Base-by-base conservation (phyloP, 2,113 vertebrate species). In the Forbesichthys agassizii region DNA sequence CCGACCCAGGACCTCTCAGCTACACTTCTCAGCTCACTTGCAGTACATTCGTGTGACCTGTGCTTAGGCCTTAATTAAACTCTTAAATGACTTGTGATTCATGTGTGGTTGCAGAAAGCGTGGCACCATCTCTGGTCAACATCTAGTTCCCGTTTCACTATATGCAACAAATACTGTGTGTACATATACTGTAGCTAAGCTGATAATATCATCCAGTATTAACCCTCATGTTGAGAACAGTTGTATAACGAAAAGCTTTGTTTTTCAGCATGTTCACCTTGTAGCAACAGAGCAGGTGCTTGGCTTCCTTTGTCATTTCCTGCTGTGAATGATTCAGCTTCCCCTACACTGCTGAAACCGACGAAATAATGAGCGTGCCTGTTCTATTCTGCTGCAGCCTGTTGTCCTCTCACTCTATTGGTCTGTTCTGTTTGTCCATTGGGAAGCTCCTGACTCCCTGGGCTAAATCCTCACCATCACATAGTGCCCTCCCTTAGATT, bases 391-490 rank as follows among this genome's bases (percentile, higher is more conserved):
- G 81, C 80, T 1, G 49, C 11, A 14, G 49, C 82, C 83, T 77
- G 65, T 73, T 77, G 72, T 86, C 66, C 69, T 76, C 72, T 10
- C 33, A 27, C 11, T 4, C 56, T 27, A 5, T 27, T 33, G 20
- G 11, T 59, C 33, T 55, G 51, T 16, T 55, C 56, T 60, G 46
- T 11, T 27, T 58, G 53, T 87, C 73, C 66, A 61, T 42, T 58
- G 80, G 80, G 86, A 86, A 86, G 56, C 83, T 77, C 87, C 84
- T 84, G 83, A 84, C 83, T 88, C 88, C 88, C 86, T 88, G 86
- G 74, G 75, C 86, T 55, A 68, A 69, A 74, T 77, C 66, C 65
- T 72, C 75, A 64, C 71, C 75, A 79, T 47, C 62, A n/a, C 65
- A 48, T 80, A 11, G 11, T 62, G 68, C 53, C 53, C 52, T 16